These are phyloP conservation scores for Nebria brevicollis DNA, from an alignment of 2,888 invertebrate species.

Conservation along the genomic window DNA sequence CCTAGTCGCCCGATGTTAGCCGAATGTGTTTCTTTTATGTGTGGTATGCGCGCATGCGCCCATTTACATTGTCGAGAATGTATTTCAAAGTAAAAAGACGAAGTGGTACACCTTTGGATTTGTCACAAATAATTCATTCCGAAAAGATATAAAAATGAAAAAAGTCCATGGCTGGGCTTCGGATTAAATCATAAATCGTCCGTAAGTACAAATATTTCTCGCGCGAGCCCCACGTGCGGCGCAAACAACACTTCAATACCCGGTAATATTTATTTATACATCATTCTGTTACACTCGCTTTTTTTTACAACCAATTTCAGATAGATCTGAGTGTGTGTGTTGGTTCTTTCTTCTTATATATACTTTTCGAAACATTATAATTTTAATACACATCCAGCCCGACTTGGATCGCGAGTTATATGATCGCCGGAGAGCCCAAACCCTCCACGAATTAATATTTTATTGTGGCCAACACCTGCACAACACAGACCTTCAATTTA, in stretches of 20 bases:
- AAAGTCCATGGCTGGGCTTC: neutral
- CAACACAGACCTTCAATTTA: slow-evolving; percentile 20
- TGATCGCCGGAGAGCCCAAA: slow-evolving; percentile 12
- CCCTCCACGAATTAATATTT: slow-evolving; percentile 40
- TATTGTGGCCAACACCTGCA: slow-evolving; percentile 41
- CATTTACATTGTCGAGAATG: too few species aligned
- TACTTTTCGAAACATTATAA: slow-evolving; percentile 39
- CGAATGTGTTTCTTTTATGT: too few species aligned
- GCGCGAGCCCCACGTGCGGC: slow-evolving; percentile 7
- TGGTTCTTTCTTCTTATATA: slow-evolving; percentile 29
- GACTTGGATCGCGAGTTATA: slow-evolving; percentile 8
- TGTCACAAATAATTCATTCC: slow-evolving; percentile 20
- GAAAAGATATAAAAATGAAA: slow-evolving; percentile 18
- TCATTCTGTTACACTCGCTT: slow-evolving; percentile 1
- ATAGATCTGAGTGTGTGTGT: neutral
- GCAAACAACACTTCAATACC: slow-evolving; percentile 33
- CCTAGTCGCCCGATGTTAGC: too few species aligned
- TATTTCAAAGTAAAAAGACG: too few species aligned
- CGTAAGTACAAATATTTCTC: slow-evolving; percentile 37
- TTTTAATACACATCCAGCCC: slow-evolving; percentile 32
- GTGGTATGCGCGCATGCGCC: too few species aligned
- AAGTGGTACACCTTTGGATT: slow-evolving; percentile 3
- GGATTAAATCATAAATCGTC: slow-evolving; percentile 37
- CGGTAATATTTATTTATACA: slow-evolving; percentile 13
- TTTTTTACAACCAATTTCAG: slow-evolving; percentile 40